Base-by-base conservation (phyloP, 2,888 invertebrate species). In the Pandemis cinnamomeana region DNA sequence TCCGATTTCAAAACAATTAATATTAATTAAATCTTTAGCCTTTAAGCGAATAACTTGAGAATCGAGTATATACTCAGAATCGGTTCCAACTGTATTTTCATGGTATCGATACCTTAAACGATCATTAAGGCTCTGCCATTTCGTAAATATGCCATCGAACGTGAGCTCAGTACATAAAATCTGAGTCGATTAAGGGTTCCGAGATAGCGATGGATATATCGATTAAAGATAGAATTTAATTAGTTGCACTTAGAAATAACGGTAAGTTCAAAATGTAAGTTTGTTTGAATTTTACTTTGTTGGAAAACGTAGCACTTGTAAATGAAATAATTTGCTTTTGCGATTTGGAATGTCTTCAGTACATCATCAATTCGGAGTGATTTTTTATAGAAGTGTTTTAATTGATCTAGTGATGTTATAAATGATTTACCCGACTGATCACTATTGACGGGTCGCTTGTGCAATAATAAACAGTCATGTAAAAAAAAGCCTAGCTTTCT, bases 81-180 rank as follows among this genome's bases (percentile, higher is more conserved):
- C 68, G 63, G 55, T 53, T 68, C 15, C 63, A 68, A 68, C 63
- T 36, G 27, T 36, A 36, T 36, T 36, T 20, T 36, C 27, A 68
- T 69, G 60, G 55, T 64, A 72, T 72, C 72, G 72, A 63, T 72
- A 68, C 68, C 67, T 7, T 64, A 69, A 64, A 27, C 63, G 73
- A 60, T 73, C 70, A 48, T 73, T 73, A 73, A 73, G 15, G 60
- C 67, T 20, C 60, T 70, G 60, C 58, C 73, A 73, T 70, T 73
- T 73, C 73, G 73, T 73, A 73, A 70, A 73, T 70, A 73, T 73
- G 70, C 70, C 70, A 73, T 73, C 58, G 70, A 70, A 53, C 73
- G 72, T 69, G 69, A 48, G 63, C 41, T 72, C 63, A 64, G 58
- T 64, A 60, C 73, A 73, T 73, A 64, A 58, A 58, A 64, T 13